Percentiles rank a stretch among this genome's conserved stretches.
Conservation (phyloP, 30 jellyfish, hydroid and myxozoan genomes). For the Hydractinia echinata region DNA sequence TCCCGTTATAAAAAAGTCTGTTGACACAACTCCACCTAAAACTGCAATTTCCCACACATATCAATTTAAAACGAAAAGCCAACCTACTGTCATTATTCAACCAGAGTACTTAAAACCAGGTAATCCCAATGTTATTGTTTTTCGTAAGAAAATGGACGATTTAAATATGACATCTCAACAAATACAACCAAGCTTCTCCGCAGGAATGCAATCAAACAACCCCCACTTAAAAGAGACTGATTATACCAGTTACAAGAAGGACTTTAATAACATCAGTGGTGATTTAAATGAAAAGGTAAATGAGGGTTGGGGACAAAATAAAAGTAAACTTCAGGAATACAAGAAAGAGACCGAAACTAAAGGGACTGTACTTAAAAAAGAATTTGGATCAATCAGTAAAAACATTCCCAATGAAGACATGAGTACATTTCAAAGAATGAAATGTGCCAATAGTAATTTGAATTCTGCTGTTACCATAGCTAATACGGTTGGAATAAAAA, state of each 20-base stretch:
- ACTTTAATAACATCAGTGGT: no score
- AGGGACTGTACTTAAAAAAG: background rate
- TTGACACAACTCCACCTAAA: background rate
- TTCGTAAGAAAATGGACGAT: background rate
- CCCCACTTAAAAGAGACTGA: no score
- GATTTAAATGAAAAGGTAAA: no score
- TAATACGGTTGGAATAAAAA: constrained; percentile 2
- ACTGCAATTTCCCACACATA: background rate
- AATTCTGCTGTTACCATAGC: constrained; percentile 9
- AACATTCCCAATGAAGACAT: background rate
- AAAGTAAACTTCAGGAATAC: no score
- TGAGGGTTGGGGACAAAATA: no score
- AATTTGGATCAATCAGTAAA: background rate
- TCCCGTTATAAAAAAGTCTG: constrained; percentile 12
- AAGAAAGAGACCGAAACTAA: no score
- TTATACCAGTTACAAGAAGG: no score
- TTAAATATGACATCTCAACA: no score
- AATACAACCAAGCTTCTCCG: no score
- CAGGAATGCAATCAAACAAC: no score
- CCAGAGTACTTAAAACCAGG: constrained; percentile 14
- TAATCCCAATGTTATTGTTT: background rate
- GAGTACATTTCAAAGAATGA: background rate
- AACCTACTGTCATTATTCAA: constrained; percentile 13
- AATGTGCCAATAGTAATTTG: background rate
- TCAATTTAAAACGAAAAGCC: constrained; percentile 8